Conservation (phyloP, 1,140 invertebrate species). For the Pollicipes pollicipes region DNA sequence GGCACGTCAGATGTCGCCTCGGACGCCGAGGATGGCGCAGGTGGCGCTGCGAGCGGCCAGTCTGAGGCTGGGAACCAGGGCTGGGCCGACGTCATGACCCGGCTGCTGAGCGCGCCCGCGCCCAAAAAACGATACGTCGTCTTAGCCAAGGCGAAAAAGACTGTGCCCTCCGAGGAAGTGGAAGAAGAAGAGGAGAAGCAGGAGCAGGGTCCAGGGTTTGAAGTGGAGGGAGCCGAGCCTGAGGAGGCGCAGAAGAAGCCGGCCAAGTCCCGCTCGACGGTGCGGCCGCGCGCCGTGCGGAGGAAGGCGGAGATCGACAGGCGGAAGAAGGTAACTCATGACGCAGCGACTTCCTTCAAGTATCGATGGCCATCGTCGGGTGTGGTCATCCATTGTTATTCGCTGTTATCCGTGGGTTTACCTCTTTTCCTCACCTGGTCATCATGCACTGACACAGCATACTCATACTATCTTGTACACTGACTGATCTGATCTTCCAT, state of each 20-base stretch:
- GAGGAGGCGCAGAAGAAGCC: conserved; percentile 12
- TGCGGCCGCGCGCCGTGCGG: conserved; percentile 15
- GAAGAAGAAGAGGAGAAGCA: conserved; percentile 23
- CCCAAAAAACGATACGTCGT: conserved; percentile 54
- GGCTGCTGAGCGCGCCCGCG: conserved; percentile 40
- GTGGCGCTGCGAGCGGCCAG: conserved; percentile 11
- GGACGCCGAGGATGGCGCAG: background rate
- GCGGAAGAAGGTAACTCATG: conserved; percentile 32
- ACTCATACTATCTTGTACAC: too few species aligned
- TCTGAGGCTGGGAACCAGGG: conserved; percentile 26
- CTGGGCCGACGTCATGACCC: conserved; percentile 31
- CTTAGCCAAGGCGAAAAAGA: conserved; percentile 33
- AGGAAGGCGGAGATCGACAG: conserved; percentile 11
- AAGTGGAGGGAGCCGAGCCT: conserved; percentile 4
- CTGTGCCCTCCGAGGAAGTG: conserved; percentile 29
- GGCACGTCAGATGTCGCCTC: too few species aligned
- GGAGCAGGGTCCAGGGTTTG: conserved; percentile 7
- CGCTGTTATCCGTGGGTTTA: too few species aligned
- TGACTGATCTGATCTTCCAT: too few species aligned
- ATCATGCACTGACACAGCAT: too few species aligned
- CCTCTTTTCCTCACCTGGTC: conserved; percentile 24
- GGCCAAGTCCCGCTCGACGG: background rate
- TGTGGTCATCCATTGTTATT: too few species aligned
- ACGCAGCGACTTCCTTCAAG: too few species aligned
- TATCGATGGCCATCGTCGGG: too few species aligned